A percentile compares a stretch with the other conserved stretches of the same genome.
phyloP scores from a whole-genome alignment of 2,113 vertebrate genomes.

The Ifrita kowaldi region DNA sequence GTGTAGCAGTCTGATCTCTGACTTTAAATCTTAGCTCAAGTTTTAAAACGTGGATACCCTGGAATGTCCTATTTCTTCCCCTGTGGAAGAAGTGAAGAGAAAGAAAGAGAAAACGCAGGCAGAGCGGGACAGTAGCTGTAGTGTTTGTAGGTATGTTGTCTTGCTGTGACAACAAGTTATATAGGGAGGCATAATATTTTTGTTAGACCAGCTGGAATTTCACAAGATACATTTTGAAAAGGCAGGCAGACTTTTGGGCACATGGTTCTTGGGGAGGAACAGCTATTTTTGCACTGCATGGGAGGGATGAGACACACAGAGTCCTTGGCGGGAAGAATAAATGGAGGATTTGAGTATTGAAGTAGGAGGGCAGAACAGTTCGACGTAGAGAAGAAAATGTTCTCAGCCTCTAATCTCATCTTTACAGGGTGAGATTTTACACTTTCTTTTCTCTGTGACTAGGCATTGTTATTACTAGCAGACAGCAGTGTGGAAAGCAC shows the following conservation, averaged over 20 bases:
- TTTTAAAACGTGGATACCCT: background rate
- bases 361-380: background rate
- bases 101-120: background rate
- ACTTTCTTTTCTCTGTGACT: background rate
- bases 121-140: background rate
- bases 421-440: background rate
- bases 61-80: background rate
- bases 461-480: background rate
- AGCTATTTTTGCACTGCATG: conserved; percentile 8
- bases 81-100: background rate
- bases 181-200: conserved; percentile 34
- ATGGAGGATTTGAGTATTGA: background rate
- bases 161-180: background rate
- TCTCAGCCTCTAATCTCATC: background rate
- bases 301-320: background rate
- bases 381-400: background rate
- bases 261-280: background rate
- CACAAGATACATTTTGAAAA: background rate
- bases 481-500: background rate
- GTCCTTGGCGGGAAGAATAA: background rate
- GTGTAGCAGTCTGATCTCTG: background rate
- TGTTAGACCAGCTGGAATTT: conserved; percentile 21
- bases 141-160: conserved; percentile 4
- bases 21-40: background rate
- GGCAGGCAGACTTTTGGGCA: background rate